Percentiles rank a stretch among this genome's conserved stretches.
These are phyloP conservation scores for Apis florea DNA, from an alignment of 1,140 invertebrate species.

Conservation along the genomic window DNA sequence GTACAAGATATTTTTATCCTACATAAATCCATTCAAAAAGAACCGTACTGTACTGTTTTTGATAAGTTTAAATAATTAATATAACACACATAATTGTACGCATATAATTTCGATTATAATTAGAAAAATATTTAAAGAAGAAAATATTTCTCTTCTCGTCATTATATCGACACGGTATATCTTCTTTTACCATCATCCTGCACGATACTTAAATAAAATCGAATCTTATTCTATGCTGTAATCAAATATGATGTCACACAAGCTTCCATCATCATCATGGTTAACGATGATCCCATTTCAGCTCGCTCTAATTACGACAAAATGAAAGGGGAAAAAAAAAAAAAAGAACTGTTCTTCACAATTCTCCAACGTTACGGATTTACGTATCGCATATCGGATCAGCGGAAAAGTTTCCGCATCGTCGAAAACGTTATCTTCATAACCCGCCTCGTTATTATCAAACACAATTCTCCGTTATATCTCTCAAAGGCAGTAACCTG, in stretches of 20 bases:
- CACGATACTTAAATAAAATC: neutral
- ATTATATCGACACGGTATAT: neutral
- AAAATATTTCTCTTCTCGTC: neutral
- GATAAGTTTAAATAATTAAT: too few species aligned
- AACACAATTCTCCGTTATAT: slow-evolving; percentile 55
- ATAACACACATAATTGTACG: too few species aligned
- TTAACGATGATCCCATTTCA: neutral
- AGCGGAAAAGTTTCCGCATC: slow-evolving; percentile 48
- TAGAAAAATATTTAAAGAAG: neutral
- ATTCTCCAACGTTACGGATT: slow-evolving; percentile 7
- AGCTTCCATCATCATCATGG: neutral
- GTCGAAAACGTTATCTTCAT: slow-evolving; percentile 42
- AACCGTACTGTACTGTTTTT: too few species aligned
- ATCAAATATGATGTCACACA: neutral
- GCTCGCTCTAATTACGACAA: slow-evolving; percentile 34
- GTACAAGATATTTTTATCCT: neutral
- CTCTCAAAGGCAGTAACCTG: slow-evolving; percentile 13
- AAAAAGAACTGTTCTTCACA: slow-evolving; percentile 5
- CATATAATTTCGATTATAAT: too few species aligned
- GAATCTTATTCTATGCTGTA: neutral
- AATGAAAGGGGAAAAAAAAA: neutral
- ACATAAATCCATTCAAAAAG: too few species aligned
- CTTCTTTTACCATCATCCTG: neutral
- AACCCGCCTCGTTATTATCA: slow-evolving; percentile 50
- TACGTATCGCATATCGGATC: slow-evolving; percentile 1